Evolutionary conservation across 2,113 vertebrate genomes (phyloP), one percentile per base, ranked within the genome.

Genomic region (Isurus oxyrinchus): DNA sequence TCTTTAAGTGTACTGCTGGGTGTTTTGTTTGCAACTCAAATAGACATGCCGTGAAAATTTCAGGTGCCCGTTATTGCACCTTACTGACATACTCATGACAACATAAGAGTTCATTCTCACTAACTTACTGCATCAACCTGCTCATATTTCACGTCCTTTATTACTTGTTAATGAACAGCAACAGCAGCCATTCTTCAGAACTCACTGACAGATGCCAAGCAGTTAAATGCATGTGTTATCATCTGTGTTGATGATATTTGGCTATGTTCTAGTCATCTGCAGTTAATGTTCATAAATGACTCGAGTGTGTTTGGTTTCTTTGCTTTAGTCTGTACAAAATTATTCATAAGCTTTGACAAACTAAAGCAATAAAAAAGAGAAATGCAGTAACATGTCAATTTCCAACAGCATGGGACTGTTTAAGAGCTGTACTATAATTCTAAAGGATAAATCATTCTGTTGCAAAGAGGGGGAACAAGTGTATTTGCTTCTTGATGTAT

Each of bases 301-400:
- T 66, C 16, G 5, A 8, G 59, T 6, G 31, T 13, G 16, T 59
- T 63, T 40, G 35, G 5, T 63, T 76, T 76, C 13, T 61, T 94
- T 91, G 88, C 88, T 59, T 94, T 94, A 40, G 90, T 63, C 59
- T 94, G 35, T 63, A 16, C n/a, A 94, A 63, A 94, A 63, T 63
- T 66, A 94, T 63, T 66, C 59, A 94, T 40, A 5, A 63, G 90
- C 61, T 21, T 63, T 63, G 14, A 94, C 59, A 44, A 94, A 40
- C 59, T 63, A 63, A 63, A 63, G 59, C 35, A 63, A 63, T 44
- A 94, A 94, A 94, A 63, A 23, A 25, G 6, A 3, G 14, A 40
- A 63, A 10, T 44, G 59, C 16, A 23, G 59, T n/a, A 63, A 6
- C 35, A 63, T 94, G 35, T 63, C 90, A 94, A 63, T 40, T 94